These are phyloP conservation scores for Hydractinia symbiolongicarpus DNA, from an alignment of 30 jellyfish, hydroid and myxozoan genomes.

Conservation along the genomic window DNA sequence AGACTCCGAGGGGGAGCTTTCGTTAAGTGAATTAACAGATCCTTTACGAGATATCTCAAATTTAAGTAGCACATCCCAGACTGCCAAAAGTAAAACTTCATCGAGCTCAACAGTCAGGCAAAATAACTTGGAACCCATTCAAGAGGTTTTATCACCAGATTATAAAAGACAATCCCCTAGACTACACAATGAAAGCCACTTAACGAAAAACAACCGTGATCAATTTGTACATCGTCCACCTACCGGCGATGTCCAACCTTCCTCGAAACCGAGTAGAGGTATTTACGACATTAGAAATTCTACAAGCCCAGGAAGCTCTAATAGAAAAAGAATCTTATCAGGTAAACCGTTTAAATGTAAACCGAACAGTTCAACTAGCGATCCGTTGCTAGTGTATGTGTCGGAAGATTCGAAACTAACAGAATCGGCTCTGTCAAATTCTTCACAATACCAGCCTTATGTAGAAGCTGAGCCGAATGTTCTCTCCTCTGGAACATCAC, in stretches of 20 bases:
- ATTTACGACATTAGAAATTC: slow-evolving; percentile 75
- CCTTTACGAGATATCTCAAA: not conserved
- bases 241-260: not conserved
- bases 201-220: not conserved
- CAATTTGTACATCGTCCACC: not conserved
- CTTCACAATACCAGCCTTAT: too few relatives aligned
- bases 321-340: slow-evolving; percentile 40
- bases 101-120: not conserved
- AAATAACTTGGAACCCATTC: not conserved
- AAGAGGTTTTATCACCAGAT: slow-evolving; percentile 22
- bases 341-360: slow-evolving; percentile 45
- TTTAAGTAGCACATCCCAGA: not conserved
- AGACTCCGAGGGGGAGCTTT: not conserved
- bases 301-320: slow-evolving; percentile 87
- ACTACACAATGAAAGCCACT: not conserved
- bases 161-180: not conserved
- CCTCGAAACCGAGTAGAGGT: slow-evolving; percentile 39
- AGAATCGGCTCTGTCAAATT: slow-evolving; percentile 7
- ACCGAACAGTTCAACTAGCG: not conserved
- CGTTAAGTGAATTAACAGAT: slow-evolving; percentile 1
- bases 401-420: slow-evolving; percentile 47
- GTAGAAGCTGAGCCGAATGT: too few relatives aligned
- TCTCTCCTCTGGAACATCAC: too few relatives aligned
- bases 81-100: not conserved
- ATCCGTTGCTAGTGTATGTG: slow-evolving; percentile 52